Conservation (phyloP, 2,888 invertebrate genomes). For the Tinea pellionella region DNA sequence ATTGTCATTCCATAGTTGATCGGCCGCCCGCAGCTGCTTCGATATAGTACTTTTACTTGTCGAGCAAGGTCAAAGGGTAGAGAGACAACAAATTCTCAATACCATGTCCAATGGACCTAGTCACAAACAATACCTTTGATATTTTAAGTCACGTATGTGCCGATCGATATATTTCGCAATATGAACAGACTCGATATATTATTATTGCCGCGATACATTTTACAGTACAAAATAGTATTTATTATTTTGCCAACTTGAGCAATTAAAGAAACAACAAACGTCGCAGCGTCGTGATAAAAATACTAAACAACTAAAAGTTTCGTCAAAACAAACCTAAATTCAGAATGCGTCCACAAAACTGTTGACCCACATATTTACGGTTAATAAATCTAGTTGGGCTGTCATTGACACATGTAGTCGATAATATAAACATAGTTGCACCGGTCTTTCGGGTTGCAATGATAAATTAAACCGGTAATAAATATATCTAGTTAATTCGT, state of each 20-base stretch:
- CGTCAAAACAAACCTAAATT: background rate
- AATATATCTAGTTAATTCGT: background rate
- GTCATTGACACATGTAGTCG: conserved; percentile 1
- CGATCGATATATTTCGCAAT: conserved; percentile 5
- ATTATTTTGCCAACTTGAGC: background rate
- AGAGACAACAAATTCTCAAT: conserved; percentile 7
- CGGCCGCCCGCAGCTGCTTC: conserved; percentile 1
- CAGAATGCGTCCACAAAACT: background rate
- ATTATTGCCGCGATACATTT: background rate
- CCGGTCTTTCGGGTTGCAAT: background rate
- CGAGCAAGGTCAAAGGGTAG: conserved; percentile 9
- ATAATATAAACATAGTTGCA: background rate
- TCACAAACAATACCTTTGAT: conserved; percentile 12
- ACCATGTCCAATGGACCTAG: conserved; percentile 11
- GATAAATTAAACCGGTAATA: background rate
- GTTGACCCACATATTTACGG: background rate
- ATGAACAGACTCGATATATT: background rate
- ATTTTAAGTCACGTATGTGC: conserved; percentile 13
- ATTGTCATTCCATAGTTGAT: conserved; percentile 1
- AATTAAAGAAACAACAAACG: background rate
- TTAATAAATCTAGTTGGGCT: background rate
- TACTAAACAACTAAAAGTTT: background rate
- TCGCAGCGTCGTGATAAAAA: background rate
- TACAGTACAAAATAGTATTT: conserved; percentile 1
- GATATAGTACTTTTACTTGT: conserved; percentile 11